phyloP scores from a whole-genome alignment of 2,797 vertebrate genomes.

The Sebastes iracundus region DNA sequence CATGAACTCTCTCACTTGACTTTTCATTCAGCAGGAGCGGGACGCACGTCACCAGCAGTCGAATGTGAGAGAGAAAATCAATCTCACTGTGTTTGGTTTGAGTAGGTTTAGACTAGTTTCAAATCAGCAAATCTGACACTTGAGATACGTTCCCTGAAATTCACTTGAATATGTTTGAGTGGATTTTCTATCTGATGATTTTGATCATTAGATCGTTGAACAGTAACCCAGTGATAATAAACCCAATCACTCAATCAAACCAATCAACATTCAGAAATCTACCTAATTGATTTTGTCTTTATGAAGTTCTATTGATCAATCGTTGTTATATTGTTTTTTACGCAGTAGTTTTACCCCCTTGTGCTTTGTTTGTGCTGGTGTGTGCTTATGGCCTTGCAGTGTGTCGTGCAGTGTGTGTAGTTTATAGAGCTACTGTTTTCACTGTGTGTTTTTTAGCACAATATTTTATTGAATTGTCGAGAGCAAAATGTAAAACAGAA shows the following conservation, averaged over 20 bases:
- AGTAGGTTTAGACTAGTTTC: slow-evolving; percentile 52
- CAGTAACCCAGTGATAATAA: slow-evolving; percentile 2
- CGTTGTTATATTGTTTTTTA: background rate
- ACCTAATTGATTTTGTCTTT: background rate
- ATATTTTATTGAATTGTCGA: background rate
- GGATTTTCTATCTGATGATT: slow-evolving; percentile 39
- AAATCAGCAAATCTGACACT: slow-evolving; percentile 23
- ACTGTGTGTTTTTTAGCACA: background rate
- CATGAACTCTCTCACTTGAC: slow-evolving; percentile 59
- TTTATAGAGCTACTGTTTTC: background rate
- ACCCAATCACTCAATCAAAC: background rate
- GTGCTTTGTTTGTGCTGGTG: slow-evolving; percentile 12
- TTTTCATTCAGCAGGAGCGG: slow-evolving; percentile 71
- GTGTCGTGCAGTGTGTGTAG: background rate
- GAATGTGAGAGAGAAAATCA: slow-evolving; percentile 74
- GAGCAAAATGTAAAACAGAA: accelerated
- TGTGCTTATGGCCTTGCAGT: background rate
- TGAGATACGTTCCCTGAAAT: background rate
- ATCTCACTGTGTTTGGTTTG: slow-evolving; percentile 57
- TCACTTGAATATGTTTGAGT: slow-evolving; percentile 2
- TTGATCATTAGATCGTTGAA: slow-evolving; percentile 37
- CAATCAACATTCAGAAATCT: slow-evolving; percentile 9
- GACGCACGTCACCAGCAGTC: slow-evolving; percentile 53
- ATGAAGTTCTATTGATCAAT: background rate
- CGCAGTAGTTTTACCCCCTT: background rate